Evolutionary conservation across 2,888 invertebrate genomes (phyloP).

Genomic region (Selenia dentaria): DNA sequence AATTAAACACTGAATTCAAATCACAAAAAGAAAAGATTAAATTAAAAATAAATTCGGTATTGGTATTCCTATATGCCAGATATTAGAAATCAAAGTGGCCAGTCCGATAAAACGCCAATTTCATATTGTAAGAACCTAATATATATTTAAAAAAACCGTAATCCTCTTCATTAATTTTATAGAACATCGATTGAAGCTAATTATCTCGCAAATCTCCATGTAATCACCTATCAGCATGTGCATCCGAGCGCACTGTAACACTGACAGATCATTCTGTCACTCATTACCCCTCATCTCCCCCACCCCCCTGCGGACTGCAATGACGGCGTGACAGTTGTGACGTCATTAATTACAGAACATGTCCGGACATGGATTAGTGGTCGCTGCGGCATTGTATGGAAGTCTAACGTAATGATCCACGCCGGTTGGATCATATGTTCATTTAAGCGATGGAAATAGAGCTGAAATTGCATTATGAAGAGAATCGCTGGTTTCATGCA

Average conservation of each 20-base stretch:
- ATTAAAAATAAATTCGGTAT: too few species aligned
- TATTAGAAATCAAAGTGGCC: too few species aligned
- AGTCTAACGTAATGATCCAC: conserved; percentile 17
- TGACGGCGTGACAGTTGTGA: conserved; percentile 49
- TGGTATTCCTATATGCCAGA: too few species aligned
- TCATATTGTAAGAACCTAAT: too few species aligned
- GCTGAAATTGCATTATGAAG: too few species aligned
- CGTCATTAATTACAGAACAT: conserved; percentile 57
- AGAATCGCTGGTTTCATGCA: too few species aligned
- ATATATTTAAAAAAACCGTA: too few species aligned
- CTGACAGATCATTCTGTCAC: conserved; percentile 41
- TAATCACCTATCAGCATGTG: conserved; percentile 24
- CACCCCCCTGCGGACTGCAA: conserved; percentile 33
- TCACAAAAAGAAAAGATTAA: too few species aligned
- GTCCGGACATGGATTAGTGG: conserved; percentile 45
- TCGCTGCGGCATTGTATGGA: conserved; percentile 36
- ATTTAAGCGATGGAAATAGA: too few species aligned
- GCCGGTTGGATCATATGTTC: neutral
- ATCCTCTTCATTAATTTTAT: too few species aligned
- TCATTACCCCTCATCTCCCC: conserved; percentile 33
- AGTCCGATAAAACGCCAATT: too few species aligned
- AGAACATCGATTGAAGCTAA: neutral
- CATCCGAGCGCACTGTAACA: conserved; percentile 26
- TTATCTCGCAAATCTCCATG: conserved; percentile 15
- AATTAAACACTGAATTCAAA: too few species aligned